phyloP scores from a whole-genome alignment of 2,888 invertebrate genomes.

The Apotomis betuletana region DNA sequence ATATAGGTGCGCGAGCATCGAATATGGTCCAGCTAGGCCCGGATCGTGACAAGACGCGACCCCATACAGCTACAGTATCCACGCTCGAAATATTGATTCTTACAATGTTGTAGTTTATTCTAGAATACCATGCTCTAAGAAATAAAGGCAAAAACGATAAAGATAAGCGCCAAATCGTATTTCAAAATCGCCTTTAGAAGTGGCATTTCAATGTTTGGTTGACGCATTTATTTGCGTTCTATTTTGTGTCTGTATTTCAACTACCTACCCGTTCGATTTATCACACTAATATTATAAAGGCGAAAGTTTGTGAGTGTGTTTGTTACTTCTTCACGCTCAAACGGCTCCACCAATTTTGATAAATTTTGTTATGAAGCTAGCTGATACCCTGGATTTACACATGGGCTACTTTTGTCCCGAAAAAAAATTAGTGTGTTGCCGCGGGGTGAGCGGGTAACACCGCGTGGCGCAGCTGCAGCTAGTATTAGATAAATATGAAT shows the following conservation, averaged over 20 bases:
- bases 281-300: too few species aligned
- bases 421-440: too few species aligned
- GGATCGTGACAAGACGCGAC: slow-evolving; percentile 67
- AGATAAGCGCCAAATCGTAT: slow-evolving; percentile 2
- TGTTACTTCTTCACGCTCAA: too few species aligned
- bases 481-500: not conserved
- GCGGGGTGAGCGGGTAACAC: too few species aligned
- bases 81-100: slow-evolving; percentile 48
- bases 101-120: slow-evolving; percentile 42
- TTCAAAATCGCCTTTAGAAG: not conserved
- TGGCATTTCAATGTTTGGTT: not conserved
- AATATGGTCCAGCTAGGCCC: slow-evolving; percentile 66
- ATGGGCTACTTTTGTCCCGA: too few species aligned
- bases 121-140: slow-evolving; percentile 10
- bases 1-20: slow-evolving; percentile 64
- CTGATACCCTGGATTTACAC: too few species aligned
- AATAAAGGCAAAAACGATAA: slow-evolving; percentile 16
- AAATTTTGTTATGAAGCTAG: too few species aligned
- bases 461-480: too few species aligned
- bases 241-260: not conserved
- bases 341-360: too few species aligned
- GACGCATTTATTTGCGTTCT: not conserved
- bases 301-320: too few species aligned
- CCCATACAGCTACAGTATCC: slow-evolving; percentile 48
- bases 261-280: not conserved